phyloP scores from a whole-genome alignment of 2,888 invertebrate species.

The Amphipoea oculea region DNA sequence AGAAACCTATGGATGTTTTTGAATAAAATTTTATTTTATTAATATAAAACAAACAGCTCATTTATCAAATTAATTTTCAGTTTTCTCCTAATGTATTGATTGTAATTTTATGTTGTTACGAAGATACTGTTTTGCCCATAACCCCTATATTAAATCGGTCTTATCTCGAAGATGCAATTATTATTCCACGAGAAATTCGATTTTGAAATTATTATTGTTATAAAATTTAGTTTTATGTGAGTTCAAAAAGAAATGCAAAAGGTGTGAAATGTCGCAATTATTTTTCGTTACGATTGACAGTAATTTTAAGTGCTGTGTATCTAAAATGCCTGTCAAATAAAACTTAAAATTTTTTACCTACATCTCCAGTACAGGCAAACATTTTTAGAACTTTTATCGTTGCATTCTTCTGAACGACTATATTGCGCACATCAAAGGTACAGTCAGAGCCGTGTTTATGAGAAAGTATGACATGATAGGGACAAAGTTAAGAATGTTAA shows the following conservation, averaged over 20 bases:
- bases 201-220: too few relatives aligned
- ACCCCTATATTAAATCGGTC: too few relatives aligned
- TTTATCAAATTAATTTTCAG: too few relatives aligned
- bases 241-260: neutral
- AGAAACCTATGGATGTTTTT: too few relatives aligned
- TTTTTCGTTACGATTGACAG: neutral
- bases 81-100: too few relatives aligned
- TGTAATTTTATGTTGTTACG: too few relatives aligned
- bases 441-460: constrained; percentile 74
- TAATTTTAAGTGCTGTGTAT: neutral
- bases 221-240: neutral
- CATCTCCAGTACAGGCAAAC: constrained; percentile 25
- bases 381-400: constrained; percentile 74
- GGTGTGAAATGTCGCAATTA: neutral
- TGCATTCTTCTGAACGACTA: constrained; percentile 67
- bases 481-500: constrained; percentile 79
- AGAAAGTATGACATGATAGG: constrained; percentile 76
- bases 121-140: too few relatives aligned
- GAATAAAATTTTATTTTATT: too few relatives aligned
- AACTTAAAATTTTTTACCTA: constrained; percentile 27
- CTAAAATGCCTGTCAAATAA: neutral
- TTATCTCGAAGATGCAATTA: too few relatives aligned
- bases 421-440: constrained; percentile 76
- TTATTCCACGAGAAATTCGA: too few relatives aligned
- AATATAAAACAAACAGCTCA: too few relatives aligned